These are phyloP conservation scores for Probosciger aterrimus DNA, from an alignment of 2,113 vertebrate genomes.

Conservation along the genomic window DNA sequence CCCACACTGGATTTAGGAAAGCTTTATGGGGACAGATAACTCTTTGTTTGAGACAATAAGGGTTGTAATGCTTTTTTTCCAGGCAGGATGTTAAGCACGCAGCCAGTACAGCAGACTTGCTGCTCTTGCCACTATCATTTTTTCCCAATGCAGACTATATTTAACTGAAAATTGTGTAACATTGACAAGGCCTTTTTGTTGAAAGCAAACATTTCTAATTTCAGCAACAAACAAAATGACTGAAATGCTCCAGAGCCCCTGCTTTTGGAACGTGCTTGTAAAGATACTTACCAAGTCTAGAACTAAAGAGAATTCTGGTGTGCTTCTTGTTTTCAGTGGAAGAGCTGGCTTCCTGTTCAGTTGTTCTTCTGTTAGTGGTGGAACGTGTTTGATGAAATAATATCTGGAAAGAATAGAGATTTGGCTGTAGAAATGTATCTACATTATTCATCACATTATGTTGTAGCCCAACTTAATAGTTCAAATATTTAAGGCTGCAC, in stretches of 20 bases:
- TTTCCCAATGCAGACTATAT: not conserved
- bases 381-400: slow-evolving; percentile 99
- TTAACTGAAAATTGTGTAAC: not conserved
- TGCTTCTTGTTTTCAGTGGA: slow-evolving; percentile 97
- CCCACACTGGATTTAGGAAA: not conserved
- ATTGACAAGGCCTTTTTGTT: not conserved
- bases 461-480: not conserved
- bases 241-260: not conserved
- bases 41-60: not conserved
- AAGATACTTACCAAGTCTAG: slow-evolving; percentile 87
- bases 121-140: not conserved
- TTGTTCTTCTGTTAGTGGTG: slow-evolving; percentile 96
- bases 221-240: not conserved
- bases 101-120: not conserved
- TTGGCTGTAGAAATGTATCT: not conserved
- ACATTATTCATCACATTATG: not conserved
- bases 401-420: slow-evolving; percentile 78
- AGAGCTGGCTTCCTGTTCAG: slow-evolving; percentile 96
- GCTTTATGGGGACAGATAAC: not conserved
- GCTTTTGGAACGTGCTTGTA: not conserved
- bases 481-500: not conserved
- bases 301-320: slow-evolving; percentile 96
- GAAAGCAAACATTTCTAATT: not conserved
- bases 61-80: not conserved
- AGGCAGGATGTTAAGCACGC: not conserved